Conservation (phyloP, 2,797 vertebrate genomes). For the Fistularia commersonii region DNA sequence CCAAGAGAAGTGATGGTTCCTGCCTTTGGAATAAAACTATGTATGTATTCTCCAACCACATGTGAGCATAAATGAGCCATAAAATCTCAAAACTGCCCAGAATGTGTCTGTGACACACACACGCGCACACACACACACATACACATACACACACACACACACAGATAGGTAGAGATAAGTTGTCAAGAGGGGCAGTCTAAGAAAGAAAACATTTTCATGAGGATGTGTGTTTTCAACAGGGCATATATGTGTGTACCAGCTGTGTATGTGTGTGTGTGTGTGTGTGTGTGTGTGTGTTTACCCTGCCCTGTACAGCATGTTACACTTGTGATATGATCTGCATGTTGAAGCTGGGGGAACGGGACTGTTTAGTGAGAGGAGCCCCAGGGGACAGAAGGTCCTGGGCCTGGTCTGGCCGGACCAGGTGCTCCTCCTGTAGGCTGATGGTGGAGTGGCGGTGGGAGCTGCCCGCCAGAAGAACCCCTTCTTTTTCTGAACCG, state of each 20-base stretch:
- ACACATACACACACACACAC: slow-evolving; percentile 8
- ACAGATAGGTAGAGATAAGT: slow-evolving; percentile 27
- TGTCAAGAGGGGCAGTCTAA: slow-evolving; percentile 8
- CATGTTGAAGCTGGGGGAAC: slow-evolving; percentile 99
- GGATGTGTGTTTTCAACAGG: slow-evolving; percentile 8
- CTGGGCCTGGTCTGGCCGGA: slow-evolving; percentile 84
- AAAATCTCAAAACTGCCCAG: no score
- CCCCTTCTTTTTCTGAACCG: slow-evolving; percentile 49
- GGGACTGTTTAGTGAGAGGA: slow-evolving; percentile 93
- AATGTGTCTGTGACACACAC: no score
- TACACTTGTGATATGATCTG: slow-evolving; percentile 99
- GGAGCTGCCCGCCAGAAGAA: slow-evolving; percentile 69
- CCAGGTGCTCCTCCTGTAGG: slow-evolving; percentile 90
- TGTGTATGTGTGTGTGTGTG: slow-evolving; percentile 16
- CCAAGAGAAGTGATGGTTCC: no score
- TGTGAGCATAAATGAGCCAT: no score
- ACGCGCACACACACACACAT: slow-evolving; percentile 7
- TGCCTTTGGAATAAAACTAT: no score
- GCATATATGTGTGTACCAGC: background rate
- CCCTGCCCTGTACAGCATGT: slow-evolving; percentile 22
- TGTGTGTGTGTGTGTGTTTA: no score
- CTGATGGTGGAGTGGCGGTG: slow-evolving; percentile 92
- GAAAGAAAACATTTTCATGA: slow-evolving; percentile 27
- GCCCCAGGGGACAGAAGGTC: slow-evolving; percentile 86
- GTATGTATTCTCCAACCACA: no score